Evolutionary conservation across 2,113 vertebrate genomes (phyloP).

Genomic region (Arothron firmamentum): DNA sequence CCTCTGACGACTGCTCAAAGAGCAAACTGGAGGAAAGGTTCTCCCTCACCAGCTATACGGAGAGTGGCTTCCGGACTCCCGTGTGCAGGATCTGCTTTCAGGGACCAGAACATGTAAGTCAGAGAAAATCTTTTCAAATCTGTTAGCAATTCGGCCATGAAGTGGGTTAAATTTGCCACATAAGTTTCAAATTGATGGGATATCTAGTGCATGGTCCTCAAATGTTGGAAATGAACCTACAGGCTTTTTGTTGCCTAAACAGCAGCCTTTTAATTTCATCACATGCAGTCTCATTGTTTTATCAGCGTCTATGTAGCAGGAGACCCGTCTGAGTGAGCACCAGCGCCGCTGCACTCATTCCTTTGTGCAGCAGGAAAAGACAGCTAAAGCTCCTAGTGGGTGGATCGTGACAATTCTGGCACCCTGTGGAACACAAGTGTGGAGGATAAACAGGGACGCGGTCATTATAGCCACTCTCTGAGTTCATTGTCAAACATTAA

Average conservation of each 20-base stretch:
- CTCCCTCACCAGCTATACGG: constrained; percentile 91
- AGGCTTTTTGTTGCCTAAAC: neutral
- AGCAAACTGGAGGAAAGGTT: constrained; percentile 88
- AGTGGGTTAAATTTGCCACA: neutral
- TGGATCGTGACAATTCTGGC: constrained; percentile 51
- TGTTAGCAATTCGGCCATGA: neutral
- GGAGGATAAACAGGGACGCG: constrained; percentile 39
- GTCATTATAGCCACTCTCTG: constrained; percentile 48
- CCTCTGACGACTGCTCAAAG: constrained; percentile 89
- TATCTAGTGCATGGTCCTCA: neutral
- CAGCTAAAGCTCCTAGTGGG: constrained; percentile 36
- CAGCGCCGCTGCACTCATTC: constrained; percentile 34
- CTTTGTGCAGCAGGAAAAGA: constrained; percentile 39
- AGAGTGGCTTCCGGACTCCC: constrained; percentile 92
- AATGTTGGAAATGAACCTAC: neutral
- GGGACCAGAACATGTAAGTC: constrained; percentile 93
- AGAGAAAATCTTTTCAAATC: neutral
- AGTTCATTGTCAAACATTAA: constrained; percentile 42
- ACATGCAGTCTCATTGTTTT: constrained; percentile 11
- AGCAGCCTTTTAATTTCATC: constrained; percentile 4
- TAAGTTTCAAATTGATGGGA: too few species aligned
- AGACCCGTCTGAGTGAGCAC: constrained; percentile 24
- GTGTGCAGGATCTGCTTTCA: constrained; percentile 99
- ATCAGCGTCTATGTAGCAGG: constrained; percentile 15
- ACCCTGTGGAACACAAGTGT: constrained; percentile 49